Evolutionary conservation across 2,888 invertebrate genomes (phyloP).

Genomic region (Ferdinandea cuprea): DNA sequence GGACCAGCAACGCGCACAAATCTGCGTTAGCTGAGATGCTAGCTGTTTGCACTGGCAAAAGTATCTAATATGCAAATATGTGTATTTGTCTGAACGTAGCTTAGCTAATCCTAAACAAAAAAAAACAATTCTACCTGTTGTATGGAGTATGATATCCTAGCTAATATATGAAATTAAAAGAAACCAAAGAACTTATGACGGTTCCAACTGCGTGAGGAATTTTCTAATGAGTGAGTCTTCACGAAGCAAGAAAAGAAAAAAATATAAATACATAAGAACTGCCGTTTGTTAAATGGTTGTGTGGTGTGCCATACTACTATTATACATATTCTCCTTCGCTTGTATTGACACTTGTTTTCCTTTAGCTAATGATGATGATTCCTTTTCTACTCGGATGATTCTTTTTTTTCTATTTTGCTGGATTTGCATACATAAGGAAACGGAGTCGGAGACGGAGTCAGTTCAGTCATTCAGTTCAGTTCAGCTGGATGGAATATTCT

Average conservation of each 20-base stretch:
- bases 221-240: slow-evolving; percentile 61
- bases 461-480: slow-evolving; percentile 29
- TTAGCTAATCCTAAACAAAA: slow-evolving; percentile 60
- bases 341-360: slow-evolving; percentile 66
- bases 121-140: slow-evolving; percentile 60
- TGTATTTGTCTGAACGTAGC: slow-evolving; percentile 46
- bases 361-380: slow-evolving; percentile 65
- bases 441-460: slow-evolving; percentile 2
- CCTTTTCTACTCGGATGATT: slow-evolving; percentile 32
- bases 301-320: slow-evolving; percentile 45
- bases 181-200: slow-evolving; percentile 56
- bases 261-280: slow-evolving; percentile 26
- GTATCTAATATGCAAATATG: slow-evolving; percentile 66
- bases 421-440: slow-evolving; percentile 7
- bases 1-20: slow-evolving; percentile 19
- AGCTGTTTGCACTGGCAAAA: slow-evolving; percentile 59
- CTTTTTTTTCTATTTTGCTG: slow-evolving; percentile 20
- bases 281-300: slow-evolving; percentile 34
- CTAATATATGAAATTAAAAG: slow-evolving; percentile 14
- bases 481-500: slow-evolving; percentile 33
- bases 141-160: slow-evolving; percentile 24
- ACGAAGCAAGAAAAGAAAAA: slow-evolving; percentile 27
- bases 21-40: slow-evolving; percentile 8
- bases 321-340: slow-evolving; percentile 33
- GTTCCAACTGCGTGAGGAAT: slow-evolving; percentile 54